Base-by-base conservation (phyloP, 2,888 invertebrate species). In the Dioctria linearis region DNA sequence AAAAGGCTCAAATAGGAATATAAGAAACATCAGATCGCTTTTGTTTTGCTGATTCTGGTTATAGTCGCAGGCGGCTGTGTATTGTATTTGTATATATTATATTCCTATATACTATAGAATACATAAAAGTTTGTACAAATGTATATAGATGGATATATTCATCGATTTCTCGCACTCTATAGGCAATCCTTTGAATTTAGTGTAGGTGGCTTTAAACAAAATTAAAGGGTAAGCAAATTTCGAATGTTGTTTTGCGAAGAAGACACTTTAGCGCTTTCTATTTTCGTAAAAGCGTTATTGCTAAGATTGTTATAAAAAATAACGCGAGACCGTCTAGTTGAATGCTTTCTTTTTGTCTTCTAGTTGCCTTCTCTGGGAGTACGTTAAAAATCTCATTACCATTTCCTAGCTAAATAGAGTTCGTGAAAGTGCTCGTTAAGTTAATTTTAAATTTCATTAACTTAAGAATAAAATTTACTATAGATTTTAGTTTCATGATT, bases 161-260 rank as follows among this genome's bases (percentile, higher is more conserved):
- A 13, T 11, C 1, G 57, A 13, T 13, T 57, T n/a, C 46, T 67
- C 46, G 13, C 42, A 46, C 67, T 65, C 13, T 65, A 25, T 46
- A 46, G 49, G 46, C 43, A 67, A 67, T 67, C 67, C 67, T 46
- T 46, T 46, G 42, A 25, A 67, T 67, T 67, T 43, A 67, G 43
- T 67, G 13, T 46, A 46, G 3, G 65, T 65, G 67, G 67, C 67
- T 67, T 67, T 67, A 67, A 67, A 67, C 40, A 43, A 25, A 67
- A 67, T 67, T 46, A 67, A 49, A 67, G 67, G 46, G 67, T 46
- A 11, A 46, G 46, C 8, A 46, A 46, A 46, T 46, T 46, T 46
- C 46, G 46, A 25, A 9, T 9, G 43, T 67, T 49, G 42, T 25
- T 11, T 11, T 67, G 40, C 8, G 9, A 46, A 5, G 67, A 46